Evolutionary conservation across 2,888 invertebrate genomes (phyloP).

Genomic region (Cepaea hortensis): DNA sequence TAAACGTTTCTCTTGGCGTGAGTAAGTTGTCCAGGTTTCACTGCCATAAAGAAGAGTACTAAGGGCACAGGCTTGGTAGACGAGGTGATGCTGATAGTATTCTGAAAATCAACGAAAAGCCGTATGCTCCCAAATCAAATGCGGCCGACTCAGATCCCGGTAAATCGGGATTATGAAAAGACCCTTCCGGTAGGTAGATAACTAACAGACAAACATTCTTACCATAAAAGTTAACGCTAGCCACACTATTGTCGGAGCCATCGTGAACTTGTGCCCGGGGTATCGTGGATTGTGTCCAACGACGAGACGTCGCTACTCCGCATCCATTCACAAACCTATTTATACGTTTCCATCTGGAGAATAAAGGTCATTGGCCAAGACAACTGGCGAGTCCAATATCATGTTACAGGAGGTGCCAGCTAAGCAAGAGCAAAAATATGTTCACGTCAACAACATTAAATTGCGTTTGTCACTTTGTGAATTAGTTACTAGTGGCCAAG

Average conservation of each 20-base stretch:
- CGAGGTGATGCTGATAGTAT: too few relatives aligned
- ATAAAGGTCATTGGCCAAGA: constrained; percentile 14
- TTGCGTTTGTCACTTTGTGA: too few relatives aligned
- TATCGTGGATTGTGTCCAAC: constrained; percentile 4
- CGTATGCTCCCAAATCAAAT: too few relatives aligned
- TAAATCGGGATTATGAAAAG: too few relatives aligned
- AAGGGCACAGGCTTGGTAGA: too few relatives aligned
- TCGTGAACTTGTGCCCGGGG: background rate
- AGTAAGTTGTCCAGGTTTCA: too few relatives aligned
- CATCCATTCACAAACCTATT: background rate
- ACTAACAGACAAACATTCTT: background rate
- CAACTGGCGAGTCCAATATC: background rate
- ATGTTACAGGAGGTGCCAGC: background rate
- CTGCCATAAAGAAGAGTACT: too few relatives aligned
- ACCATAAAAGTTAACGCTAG: constrained; percentile 13
- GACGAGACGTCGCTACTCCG: constrained; percentile 4
- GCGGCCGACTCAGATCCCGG: too few relatives aligned
- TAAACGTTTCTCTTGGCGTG: too few relatives aligned
- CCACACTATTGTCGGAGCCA: background rate
- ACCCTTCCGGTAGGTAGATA: too few relatives aligned
- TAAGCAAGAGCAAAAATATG: background rate
- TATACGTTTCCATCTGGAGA: background rate
- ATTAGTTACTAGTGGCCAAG: too few relatives aligned
- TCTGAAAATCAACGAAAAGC: too few relatives aligned
- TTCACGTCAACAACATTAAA: background rate